Percentiles rank a stretch among this genome's conserved stretches.
Conservation (phyloP, 2,797 vertebrate genomes). For the Pagetopsis macropterus region DNA sequence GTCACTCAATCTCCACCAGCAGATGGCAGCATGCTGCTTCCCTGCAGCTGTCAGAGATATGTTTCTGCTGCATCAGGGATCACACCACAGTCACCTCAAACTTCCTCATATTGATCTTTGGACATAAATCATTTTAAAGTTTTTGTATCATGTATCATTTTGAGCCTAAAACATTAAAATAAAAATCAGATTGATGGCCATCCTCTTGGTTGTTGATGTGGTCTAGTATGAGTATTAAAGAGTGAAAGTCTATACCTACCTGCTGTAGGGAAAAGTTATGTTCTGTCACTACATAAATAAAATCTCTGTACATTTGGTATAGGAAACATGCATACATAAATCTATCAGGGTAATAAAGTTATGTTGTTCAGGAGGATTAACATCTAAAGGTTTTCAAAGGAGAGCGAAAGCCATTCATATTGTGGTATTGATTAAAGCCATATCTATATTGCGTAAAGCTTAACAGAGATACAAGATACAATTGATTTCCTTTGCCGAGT, state of each 20-base stretch:
- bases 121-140: not conserved
- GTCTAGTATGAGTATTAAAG: too few relatives aligned
- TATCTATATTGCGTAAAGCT: not conserved
- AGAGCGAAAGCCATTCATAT: not conserved
- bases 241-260: too few relatives aligned
- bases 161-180: not conserved
- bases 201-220: not conserved
- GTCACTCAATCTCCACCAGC: conserved; percentile 33
- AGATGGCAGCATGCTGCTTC: conserved; percentile 76
- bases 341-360: not conserved
- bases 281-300: too few relatives aligned
- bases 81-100: conserved; percentile 10
- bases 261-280: too few relatives aligned
- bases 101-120: not conserved
- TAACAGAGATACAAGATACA: not conserved
- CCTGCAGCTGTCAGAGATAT: not conserved
- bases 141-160: not conserved
- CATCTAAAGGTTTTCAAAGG: not conserved
- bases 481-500: conserved; percentile 8
- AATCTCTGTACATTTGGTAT: too few relatives aligned
- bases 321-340: not conserved
- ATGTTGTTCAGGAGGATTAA: not conserved
- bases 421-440: not conserved
- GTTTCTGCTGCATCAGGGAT: conserved; percentile 28
- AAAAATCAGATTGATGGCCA: not conserved